A percentile compares a stretch with the other conserved stretches of the same genome.
Evolutionary conservation across 2,888 invertebrate genomes (phyloP).

Genomic region (Monochamus alternatus): DNA sequence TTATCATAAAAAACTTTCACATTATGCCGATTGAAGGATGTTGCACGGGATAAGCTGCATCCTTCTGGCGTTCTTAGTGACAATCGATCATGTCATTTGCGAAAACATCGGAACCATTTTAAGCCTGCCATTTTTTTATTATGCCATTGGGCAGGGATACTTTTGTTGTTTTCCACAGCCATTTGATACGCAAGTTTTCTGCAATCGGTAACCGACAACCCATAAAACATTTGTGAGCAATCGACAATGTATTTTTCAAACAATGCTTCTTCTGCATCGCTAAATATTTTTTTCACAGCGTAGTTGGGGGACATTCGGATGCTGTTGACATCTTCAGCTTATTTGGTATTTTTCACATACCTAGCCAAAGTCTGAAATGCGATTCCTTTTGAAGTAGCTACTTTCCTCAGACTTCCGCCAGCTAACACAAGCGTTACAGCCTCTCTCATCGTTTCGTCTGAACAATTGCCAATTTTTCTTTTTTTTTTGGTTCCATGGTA

Average conservation of each 20-base stretch:
- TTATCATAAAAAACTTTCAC: slow-evolving; percentile 9
- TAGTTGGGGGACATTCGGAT: slow-evolving; percentile 16
- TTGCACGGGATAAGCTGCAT: slow-evolving; percentile 19
- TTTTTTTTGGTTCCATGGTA: too few species aligned
- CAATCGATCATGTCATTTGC: slow-evolving; percentile 38
- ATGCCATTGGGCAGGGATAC: background rate
- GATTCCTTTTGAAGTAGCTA: too few species aligned
- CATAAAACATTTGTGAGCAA: slow-evolving; percentile 41
- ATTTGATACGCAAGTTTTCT: slow-evolving; percentile 36
- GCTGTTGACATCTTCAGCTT: background rate
- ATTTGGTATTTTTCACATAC: background rate
- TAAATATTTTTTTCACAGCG: slow-evolving; percentile 14
- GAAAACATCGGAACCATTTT: background rate
- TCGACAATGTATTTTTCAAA: slow-evolving; percentile 36
- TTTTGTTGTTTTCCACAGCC: slow-evolving; percentile 4
- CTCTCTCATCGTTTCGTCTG: too few species aligned
- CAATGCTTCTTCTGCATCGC: slow-evolving; percentile 17
- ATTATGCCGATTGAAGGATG: slow-evolving; percentile 8
- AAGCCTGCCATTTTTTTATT: background rate
- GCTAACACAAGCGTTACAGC: too few species aligned
- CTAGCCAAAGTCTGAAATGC: too few species aligned
- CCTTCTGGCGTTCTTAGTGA: slow-evolving; percentile 45
- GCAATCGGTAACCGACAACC: slow-evolving; percentile 15
- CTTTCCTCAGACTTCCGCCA: too few species aligned
- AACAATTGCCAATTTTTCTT: too few species aligned